Evolutionary conservation across 1,140 invertebrate genomes (phyloP).

Genomic region (Lepidurus packardi): DNA sequence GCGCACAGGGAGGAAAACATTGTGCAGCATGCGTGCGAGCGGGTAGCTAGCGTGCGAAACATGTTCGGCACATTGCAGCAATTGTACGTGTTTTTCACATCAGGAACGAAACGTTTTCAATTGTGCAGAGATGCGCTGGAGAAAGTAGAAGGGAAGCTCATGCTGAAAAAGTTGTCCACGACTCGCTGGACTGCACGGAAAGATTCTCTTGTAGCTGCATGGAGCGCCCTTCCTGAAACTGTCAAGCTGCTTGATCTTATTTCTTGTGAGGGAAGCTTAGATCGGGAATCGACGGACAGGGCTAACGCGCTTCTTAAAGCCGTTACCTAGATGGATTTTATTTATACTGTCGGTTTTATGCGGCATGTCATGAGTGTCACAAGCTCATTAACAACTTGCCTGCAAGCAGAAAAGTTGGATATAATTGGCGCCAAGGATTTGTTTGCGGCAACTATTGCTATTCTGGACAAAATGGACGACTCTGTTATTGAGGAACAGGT

Average conservation of each 20-base stretch:
- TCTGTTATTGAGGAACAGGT: neutral
- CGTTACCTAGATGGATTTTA: conserved; percentile 26
- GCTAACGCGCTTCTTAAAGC: conserved; percentile 21
- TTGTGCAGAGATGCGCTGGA: conserved; percentile 13
- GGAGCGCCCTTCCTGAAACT: conserved; percentile 25
- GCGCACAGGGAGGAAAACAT: neutral
- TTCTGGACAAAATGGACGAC: neutral
- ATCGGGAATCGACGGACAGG: conserved; percentile 3
- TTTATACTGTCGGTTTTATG: conserved; percentile 12
- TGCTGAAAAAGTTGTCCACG: conserved; percentile 2
- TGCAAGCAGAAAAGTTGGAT: conserved; percentile 21
- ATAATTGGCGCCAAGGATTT: conserved; percentile 11
- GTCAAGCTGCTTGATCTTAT: conserved; percentile 17
- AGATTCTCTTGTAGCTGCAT: neutral
- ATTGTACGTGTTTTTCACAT: conserved; percentile 15
- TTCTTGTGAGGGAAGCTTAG: neutral
- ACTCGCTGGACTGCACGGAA: conserved; percentile 4
- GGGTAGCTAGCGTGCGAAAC: neutral
- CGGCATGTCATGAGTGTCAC: neutral
- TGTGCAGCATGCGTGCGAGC: conserved; percentile 3
- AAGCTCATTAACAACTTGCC: neutral
- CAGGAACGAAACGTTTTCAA: conserved; percentile 3
- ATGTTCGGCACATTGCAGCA: conserved; percentile 24
- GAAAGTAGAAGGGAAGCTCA: conserved; percentile 22
- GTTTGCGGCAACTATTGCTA: conserved; percentile 23